Percentiles rank a stretch among this genome's conserved stretches.
These are phyloP conservation scores for Philotrypesis tridentata DNA, from an alignment of 1,140 invertebrate species.

Conservation along the genomic window DNA sequence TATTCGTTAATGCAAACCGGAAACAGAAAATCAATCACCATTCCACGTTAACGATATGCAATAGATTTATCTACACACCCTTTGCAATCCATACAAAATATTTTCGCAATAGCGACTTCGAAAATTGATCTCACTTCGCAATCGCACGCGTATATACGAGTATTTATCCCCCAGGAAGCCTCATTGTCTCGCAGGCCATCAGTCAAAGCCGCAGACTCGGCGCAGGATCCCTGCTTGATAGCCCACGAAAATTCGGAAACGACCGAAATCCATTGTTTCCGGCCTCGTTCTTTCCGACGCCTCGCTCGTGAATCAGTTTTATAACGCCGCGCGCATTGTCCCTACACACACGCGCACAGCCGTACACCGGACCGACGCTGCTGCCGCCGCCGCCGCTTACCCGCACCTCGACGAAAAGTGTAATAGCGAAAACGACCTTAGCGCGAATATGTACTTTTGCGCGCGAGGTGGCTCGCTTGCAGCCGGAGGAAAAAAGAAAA, in stretches of 20 bases:
- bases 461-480: background rate
- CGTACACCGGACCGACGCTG: too few species aligned
- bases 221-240: conserved; percentile 7
- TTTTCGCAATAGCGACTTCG: too few species aligned
- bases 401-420: background rate
- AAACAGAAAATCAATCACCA: too few species aligned
- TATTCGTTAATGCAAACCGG: too few species aligned
- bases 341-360: background rate
- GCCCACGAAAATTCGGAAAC: conserved; percentile 27
- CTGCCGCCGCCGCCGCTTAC: too few species aligned
- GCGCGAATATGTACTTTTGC: background rate
- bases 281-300: conserved; percentile 3
- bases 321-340: conserved; percentile 8
- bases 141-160: background rate
- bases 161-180: too few species aligned
- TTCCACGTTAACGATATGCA: too few species aligned
- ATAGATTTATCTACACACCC: too few species aligned
- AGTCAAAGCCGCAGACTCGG: background rate
- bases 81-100: too few species aligned
- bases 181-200: background rate
- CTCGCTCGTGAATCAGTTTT: conserved; percentile 5
- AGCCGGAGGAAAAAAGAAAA: too few species aligned
- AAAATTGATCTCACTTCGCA: too few species aligned
- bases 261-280: background rate
- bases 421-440: conserved; percentile 9